Conservation (phyloP, 2,888 invertebrate species). For the Flexamia atlantica region DNA sequence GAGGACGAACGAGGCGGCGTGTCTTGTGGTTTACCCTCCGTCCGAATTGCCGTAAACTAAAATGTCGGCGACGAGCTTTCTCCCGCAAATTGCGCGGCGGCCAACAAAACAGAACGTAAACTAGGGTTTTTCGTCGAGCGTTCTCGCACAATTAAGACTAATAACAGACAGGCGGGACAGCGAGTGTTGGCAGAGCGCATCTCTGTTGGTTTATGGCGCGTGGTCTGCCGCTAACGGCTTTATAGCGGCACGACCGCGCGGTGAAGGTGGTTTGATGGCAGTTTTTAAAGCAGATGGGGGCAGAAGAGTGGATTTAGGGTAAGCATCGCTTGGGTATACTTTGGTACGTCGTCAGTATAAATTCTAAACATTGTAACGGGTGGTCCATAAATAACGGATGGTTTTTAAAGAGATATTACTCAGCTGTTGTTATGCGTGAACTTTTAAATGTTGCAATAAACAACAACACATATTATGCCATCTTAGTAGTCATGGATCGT, state of each 20-base stretch:
- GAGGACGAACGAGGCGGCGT: not conserved
- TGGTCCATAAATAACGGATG: no score
- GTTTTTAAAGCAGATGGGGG: no score
- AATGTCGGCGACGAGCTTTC: slow-evolving; percentile 43
- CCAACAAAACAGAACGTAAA: slow-evolving; percentile 38
- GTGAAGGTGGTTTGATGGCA: no score
- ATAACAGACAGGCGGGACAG: not conserved
- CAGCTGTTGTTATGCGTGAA: no score
- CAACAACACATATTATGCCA: no score
- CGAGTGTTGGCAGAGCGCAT: not conserved
- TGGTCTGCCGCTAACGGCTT: not conserved
- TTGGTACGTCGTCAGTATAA: no score
- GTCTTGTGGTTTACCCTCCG: not conserved
- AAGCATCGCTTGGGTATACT: no score
- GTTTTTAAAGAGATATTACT: no score
- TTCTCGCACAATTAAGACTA: slow-evolving; percentile 22
- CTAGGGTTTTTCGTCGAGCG: slow-evolving; percentile 34
- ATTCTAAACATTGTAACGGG: no score
- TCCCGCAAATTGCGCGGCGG: slow-evolving; percentile 12
- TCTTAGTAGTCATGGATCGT: no score
- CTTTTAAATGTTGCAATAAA: no score
- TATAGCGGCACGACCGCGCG: slow-evolving; percentile 2
- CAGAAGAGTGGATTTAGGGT: no score
- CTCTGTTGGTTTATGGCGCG: not conserved
- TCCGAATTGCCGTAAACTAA: slow-evolving; percentile 29